Base-by-base conservation (phyloP, 2,797 vertebrate genomes). In the Enteromius treurensis region DNA sequence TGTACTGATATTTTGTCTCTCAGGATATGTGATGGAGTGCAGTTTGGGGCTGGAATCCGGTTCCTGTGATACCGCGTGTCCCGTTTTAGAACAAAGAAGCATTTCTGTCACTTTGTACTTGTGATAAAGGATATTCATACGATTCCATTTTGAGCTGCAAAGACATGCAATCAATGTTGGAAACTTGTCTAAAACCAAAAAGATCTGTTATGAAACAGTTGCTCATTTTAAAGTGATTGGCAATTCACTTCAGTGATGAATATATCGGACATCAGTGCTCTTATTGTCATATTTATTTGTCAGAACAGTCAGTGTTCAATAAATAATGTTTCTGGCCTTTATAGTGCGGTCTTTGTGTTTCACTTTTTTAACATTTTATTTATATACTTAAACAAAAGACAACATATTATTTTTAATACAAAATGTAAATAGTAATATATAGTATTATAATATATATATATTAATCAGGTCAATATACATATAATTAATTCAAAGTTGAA, bases 31-130 rank as follows among this genome's bases (percentile, higher is more conserved):
- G 97, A 99, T 2, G 97, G 98, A 1, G 91, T 99, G 89, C 98
- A 99, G 93, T 99, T 99, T 69, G 98, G 98, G 91, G 98, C 97
- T 42, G 98, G 98, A 90, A 99, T 99, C 89, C 89, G 97, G 67
- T 99, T 99, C 93, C 94, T 99, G 70, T 99, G 93, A 96, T 85
- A 53, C 55, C 68, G 2, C 69, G 3, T 74, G n/a, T 78, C n/a
- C 62, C 65, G 0, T 32, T 51, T 79, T 32, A 23, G 21, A 51
- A 9, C 34, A 51, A 78, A 68, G 49, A 15, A 67, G 8, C 14
- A 71, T 77, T 81, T 86, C 17, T 87, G 49, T 45, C 21, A 21
- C 65, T 87, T 79, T 51, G 49, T 80, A 55, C 51, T 15, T 45
- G 45, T 51, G 13, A 21, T 37, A 13, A 65, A 26, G n/a, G 2